Conservation (phyloP, 2,888 invertebrate species). For the Myathropa florea region DNA sequence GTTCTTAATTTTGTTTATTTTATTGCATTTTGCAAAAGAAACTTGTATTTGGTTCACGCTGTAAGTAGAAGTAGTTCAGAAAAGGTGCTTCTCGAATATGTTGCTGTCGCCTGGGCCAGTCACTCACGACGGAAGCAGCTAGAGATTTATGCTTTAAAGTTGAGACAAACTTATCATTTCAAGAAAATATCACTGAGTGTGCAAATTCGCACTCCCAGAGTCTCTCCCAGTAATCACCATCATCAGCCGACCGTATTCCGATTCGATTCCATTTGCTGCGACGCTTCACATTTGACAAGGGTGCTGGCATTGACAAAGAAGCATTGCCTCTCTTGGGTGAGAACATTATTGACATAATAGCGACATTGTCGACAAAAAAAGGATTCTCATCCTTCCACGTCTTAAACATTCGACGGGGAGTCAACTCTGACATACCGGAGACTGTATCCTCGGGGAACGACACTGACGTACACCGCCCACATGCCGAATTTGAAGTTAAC, state of each 20-base stretch:
- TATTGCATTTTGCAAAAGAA: too few species aligned
- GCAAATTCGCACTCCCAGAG: too few species aligned
- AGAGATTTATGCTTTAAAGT: too few species aligned
- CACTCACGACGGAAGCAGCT: too few species aligned
- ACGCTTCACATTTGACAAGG: not conserved
- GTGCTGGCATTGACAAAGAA: conserved; percentile 8
- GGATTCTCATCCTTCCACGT: not conserved
- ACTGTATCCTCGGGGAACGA: not conserved
- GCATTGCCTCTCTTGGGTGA: not conserved
- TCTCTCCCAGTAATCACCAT: not conserved
- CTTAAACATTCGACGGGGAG: not conserved
- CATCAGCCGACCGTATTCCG: not conserved
- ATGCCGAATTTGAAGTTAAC: not conserved
- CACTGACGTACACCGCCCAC: not conserved
- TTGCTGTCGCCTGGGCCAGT: too few species aligned
- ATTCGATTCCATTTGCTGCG: not conserved
- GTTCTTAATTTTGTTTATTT: too few species aligned
- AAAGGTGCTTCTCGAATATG: too few species aligned
- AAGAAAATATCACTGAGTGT: too few species aligned
- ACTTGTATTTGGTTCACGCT: too few species aligned
- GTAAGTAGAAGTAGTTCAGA: too few species aligned
- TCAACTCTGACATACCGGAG: not conserved
- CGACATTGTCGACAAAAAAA: not conserved
- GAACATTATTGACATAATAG: not conserved
- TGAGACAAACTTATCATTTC: too few species aligned